Percentiles rank a stretch among this genome's conserved stretches.
Evolutionary conservation across 1,140 invertebrate species (phyloP).

Genomic region (Penaeus indicus): DNA sequence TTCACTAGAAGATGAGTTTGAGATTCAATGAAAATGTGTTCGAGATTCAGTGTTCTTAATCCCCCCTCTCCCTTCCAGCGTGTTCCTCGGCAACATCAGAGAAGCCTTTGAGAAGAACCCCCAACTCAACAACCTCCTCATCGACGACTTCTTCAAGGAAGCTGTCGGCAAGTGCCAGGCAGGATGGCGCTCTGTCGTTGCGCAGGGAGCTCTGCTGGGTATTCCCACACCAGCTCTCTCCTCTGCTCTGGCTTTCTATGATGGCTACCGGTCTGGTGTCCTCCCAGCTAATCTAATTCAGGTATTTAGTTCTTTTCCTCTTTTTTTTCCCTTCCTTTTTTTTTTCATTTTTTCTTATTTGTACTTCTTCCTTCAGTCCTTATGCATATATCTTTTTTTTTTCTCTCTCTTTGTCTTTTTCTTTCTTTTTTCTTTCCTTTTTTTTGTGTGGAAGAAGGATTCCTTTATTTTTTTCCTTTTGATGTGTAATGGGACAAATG

Average conservation of each 20-base stretch:
- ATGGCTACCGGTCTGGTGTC: constrained; percentile 87
- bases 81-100: constrained; percentile 97
- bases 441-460: no score
- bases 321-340: no score
- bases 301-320: constrained; percentile 70
- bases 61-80: constrained; percentile 74
- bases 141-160: constrained; percentile 94
- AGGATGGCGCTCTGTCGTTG: constrained; percentile 77
- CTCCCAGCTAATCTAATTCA: constrained; percentile 94
- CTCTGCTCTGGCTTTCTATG: constrained; percentile 96
- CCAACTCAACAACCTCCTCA: constrained; percentile 87
- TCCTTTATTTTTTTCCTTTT: no score
- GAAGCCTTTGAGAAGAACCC: constrained; percentile 94
- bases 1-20: no score
- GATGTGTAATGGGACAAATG: not conserved
- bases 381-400: no score
- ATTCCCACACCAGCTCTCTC: constrained; percentile 94
- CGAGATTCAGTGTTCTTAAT: no score
- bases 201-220: constrained; percentile 78
- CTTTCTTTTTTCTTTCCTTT: not conserved
- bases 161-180: constrained; percentile 85
- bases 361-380: no score
- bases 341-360: no score
- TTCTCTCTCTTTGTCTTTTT: no score
- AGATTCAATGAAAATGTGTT: no score